phyloP scores from a whole-genome alignment of 2,113 vertebrate species.

The Thunnus thynnus region DNA sequence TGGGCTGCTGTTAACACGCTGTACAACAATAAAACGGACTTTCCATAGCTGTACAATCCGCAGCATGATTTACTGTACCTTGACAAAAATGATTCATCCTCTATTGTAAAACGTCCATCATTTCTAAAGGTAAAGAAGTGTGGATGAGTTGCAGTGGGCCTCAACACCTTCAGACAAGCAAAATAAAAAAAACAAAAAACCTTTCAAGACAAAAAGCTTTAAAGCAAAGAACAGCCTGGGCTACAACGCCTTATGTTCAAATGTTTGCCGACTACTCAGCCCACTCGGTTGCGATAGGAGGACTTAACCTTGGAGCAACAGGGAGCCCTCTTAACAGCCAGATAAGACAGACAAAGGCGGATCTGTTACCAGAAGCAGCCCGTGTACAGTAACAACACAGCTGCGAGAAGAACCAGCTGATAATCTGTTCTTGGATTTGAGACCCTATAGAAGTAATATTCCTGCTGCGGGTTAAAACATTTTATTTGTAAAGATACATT shows the following conservation, averaged over 20 bases:
- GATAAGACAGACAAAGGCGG: slow-evolving; percentile 57
- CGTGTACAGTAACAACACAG: slow-evolving; percentile 12
- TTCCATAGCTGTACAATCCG: not conserved
- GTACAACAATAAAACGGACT: not conserved
- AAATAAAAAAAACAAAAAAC: not conserved
- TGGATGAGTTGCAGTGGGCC: not conserved
- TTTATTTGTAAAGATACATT: not conserved
- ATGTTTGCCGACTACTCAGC: slow-evolving; percentile 57
- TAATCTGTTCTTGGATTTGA: not conserved
- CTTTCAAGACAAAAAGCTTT: not conserved
- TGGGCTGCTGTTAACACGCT: slow-evolving; percentile 2
- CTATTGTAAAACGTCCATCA: not conserved
- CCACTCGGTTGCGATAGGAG: slow-evolving; percentile 14
- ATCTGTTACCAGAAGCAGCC: not conserved
- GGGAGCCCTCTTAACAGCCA: not conserved
- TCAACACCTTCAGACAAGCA: not conserved
- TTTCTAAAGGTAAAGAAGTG: not conserved
- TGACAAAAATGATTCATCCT: not conserved
- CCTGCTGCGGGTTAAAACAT: not conserved
- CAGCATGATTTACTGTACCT: not conserved
- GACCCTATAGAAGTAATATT: not conserved
- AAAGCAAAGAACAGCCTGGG: slow-evolving; percentile 13
- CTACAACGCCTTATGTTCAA: slow-evolving; percentile 50
- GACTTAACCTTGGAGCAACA: slow-evolving; percentile 53
- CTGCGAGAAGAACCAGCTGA: not conserved